Conservation (phyloP, 2,888 invertebrate species). For the Linyphia triangularis region DNA sequence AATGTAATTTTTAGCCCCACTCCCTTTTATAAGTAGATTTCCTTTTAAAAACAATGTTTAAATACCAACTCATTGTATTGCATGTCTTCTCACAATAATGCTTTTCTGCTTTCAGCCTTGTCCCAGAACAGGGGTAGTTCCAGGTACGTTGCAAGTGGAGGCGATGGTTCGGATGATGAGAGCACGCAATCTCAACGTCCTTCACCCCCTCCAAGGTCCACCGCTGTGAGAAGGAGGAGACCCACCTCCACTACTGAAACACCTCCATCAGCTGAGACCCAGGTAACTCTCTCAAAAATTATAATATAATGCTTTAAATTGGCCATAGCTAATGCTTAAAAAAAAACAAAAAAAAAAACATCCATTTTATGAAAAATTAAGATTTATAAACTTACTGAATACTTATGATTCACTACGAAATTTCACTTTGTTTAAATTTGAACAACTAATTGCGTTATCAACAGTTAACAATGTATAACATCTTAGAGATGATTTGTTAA, state of each 20-base stretch:
- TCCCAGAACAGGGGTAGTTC: slow-evolving; percentile 51
- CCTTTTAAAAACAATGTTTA: not conserved
- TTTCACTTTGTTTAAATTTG: too few relatives aligned
- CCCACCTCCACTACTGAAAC: slow-evolving; percentile 38
- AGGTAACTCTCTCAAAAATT: slow-evolving; percentile 16
- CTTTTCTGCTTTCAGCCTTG: not conserved
- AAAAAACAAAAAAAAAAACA: too few relatives aligned
- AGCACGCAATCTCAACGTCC: not conserved
- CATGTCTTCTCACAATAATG: not conserved
- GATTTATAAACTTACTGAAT: too few relatives aligned
- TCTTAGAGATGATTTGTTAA: too few relatives aligned
- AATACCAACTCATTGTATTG: too few relatives aligned
- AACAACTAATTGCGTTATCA: too few relatives aligned
- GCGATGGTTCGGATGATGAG: not conserved
- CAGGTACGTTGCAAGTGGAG: slow-evolving; percentile 32
- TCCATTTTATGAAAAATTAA: too few relatives aligned
- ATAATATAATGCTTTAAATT: too few relatives aligned
- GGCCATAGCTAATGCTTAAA: too few relatives aligned
- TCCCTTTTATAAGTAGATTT: not conserved
- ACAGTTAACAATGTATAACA: too few relatives aligned
- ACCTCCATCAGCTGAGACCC: not conserved
- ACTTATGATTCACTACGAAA: too few relatives aligned
- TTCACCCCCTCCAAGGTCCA: slow-evolving; percentile 2
- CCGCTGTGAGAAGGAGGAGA: slow-evolving; percentile 15
- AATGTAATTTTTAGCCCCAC: not conserved